Percentiles rank a stretch among this genome's conserved stretches.
Evolutionary conservation across 2,797 vertebrate species (phyloP).

Genomic region (Danio choprae): DNA sequence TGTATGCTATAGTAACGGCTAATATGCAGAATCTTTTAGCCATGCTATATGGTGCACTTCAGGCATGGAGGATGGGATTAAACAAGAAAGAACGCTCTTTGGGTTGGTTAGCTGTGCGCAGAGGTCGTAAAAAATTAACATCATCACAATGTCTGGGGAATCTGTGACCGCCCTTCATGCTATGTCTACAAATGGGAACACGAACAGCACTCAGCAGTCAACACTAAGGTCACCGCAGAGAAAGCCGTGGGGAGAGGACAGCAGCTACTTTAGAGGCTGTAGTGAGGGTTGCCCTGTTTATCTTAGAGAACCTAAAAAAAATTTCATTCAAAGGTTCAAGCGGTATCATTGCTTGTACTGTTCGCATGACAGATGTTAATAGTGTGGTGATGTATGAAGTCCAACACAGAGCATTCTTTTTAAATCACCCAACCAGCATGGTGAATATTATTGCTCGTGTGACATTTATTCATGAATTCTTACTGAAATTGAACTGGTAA

Average conservation of each 20-base stretch:
- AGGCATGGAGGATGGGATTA: not conserved
- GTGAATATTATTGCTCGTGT: not conserved
- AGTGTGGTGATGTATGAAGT: not conserved
- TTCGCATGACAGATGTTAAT: not conserved
- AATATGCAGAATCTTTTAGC: constrained; percentile 25
- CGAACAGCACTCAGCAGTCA: constrained; percentile 20
- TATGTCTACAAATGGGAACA: constrained; percentile 20
- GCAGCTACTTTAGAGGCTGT: not conserved
- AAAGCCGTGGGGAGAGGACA: not conserved
- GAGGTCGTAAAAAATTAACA: constrained; percentile 43
- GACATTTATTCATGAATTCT: not conserved
- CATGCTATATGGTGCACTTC: not conserved
- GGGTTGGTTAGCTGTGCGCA: constrained; percentile 23
- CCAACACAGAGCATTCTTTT: not conserved
- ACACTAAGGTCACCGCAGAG: not conserved
- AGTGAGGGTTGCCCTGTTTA: not conserved
- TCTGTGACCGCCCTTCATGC: constrained; percentile 12
- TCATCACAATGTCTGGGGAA: constrained; percentile 23
- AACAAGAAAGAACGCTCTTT: not conserved
- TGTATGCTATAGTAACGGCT: not conserved
- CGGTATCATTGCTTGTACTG: not conserved
- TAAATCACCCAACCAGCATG: not conserved
- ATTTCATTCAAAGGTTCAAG: not conserved
- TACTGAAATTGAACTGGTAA: not conserved
- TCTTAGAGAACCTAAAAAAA: not conserved